Base-by-base conservation (phyloP, 2,797 vertebrate species). In the Discoglossus pictus region DNA sequence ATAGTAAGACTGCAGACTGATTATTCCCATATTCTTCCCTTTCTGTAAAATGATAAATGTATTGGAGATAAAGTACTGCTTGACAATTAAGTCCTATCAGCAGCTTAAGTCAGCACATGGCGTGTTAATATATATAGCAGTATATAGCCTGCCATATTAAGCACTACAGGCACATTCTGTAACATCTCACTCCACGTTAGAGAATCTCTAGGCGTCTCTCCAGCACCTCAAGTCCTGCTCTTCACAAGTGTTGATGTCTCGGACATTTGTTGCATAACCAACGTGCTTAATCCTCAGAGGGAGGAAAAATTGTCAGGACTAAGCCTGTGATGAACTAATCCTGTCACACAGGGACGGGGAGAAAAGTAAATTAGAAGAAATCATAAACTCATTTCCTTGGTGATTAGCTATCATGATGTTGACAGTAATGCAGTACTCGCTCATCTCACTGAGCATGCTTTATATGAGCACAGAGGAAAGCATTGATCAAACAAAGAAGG, bases 341-440 rank as follows among this genome's bases (percentile, higher is more conserved):
- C 24, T 61, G 66, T 64, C 75, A 52, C 54, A 64, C 16, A 39
- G 67, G 73, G 64, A 56, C 60, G 20, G 60, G 64, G 56, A 5
- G 71, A 68, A 73, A 75, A 75, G 75, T 74, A 68, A 79, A 76
- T 81, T 66, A 76, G 62, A 39, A 35, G 72, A 77, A 55, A 73
- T 75, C 71, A 75, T 66, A 75, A 80, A 81, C 56, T 43, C 68
- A 53, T 76, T 82, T 82, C 79, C 79, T 74, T 54, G 17, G 16
- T 68, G 82, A 78, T 64, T 55, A 75, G 58, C 65, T 74, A 66
- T 68, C 23, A 2, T 1, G 65, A 48, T 73, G 42, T 72, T 62
- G 75, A 52, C 24, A 43, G 17, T 59, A 61, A 65, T 77, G 72
- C 79, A 56, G 60, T 21, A 64, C 46, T 61, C 61, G 13, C 62